These are phyloP conservation scores for Drosophila niveifrons DNA, from an alignment of 2,888 invertebrate species.

Conservation along the genomic window DNA sequence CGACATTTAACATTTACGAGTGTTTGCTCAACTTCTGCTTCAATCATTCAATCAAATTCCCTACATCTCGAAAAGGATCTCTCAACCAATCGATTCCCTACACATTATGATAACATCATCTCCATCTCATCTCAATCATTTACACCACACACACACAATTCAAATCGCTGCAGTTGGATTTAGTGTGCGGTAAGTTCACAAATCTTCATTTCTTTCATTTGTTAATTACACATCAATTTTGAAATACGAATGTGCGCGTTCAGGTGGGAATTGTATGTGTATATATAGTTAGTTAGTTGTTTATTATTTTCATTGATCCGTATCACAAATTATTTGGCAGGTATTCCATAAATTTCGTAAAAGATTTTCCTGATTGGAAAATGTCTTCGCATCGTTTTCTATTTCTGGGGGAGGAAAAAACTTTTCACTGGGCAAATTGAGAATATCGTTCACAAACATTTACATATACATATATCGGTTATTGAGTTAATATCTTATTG, in stretches of 20 bases:
- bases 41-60: too few relatives aligned
- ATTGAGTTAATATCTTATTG: not conserved
- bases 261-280: not conserved
- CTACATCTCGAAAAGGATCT: too few relatives aligned
- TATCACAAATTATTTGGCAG: not conserved
- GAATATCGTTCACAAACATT: not conserved
- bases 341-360: conserved; percentile 4
- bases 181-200: not conserved
- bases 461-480: conserved; percentile 1
- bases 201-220: not conserved
- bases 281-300: too few relatives aligned
- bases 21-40: not conserved
- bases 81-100: too few relatives aligned
- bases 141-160: not conserved
- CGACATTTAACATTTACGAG: conserved; percentile 1
- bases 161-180: not conserved
- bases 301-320: not conserved
- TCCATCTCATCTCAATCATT: too few relatives aligned
- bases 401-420: not conserved
- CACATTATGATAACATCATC: too few relatives aligned
- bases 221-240: not conserved
- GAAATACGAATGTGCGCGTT: not conserved
- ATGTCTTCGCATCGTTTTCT: not conserved
- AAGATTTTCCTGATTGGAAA: not conserved
- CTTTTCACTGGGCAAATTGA: too few relatives aligned